Evolutionary conservation across 2,113 vertebrate genomes (phyloP).

Genomic region (Leiothrix lutea): DNA sequence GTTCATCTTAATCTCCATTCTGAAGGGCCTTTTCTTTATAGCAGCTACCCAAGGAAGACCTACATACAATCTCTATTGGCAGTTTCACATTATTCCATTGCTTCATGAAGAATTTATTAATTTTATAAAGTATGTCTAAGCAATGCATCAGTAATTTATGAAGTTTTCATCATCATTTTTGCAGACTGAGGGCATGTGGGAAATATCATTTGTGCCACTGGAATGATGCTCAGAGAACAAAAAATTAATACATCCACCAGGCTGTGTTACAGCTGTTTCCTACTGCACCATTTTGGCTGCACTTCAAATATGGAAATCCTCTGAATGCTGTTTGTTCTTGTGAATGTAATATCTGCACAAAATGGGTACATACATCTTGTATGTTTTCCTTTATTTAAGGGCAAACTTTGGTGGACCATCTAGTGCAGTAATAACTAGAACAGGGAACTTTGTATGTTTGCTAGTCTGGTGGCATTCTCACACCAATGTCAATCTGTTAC

Average conservation of each 20-base stretch:
- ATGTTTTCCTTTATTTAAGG: background rate
- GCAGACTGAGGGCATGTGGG: background rate
- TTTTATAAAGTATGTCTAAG: conserved; percentile 46
- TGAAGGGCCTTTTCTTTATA: conserved; percentile 6
- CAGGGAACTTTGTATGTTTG: fast-evolving
- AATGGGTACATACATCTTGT: background rate
- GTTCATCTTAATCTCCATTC: conserved; percentile 8
- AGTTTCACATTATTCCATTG: background rate
- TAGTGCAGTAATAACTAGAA: background rate
- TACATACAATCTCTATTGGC: background rate
- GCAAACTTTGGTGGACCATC: background rate
- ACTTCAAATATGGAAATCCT: background rate
- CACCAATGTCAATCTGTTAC: background rate
- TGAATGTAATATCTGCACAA: background rate
- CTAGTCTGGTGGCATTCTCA: background rate
- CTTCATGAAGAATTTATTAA: conserved; percentile 46
- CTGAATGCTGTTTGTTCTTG: background rate
- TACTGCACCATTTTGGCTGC: background rate
- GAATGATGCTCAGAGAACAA: conserved; percentile 31
- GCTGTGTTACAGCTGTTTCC: conserved; percentile 16
- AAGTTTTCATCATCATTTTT: conserved; percentile 30
- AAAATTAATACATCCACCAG: background rate
- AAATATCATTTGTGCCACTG: conserved; percentile 53
- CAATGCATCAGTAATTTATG: conserved; percentile 46
- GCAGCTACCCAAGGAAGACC: background rate